Percentiles rank a stretch among this genome's conserved stretches.
Evolutionary conservation across 2,888 invertebrate species (phyloP).

Genomic region (Ectemnius cavifrons): DNA sequence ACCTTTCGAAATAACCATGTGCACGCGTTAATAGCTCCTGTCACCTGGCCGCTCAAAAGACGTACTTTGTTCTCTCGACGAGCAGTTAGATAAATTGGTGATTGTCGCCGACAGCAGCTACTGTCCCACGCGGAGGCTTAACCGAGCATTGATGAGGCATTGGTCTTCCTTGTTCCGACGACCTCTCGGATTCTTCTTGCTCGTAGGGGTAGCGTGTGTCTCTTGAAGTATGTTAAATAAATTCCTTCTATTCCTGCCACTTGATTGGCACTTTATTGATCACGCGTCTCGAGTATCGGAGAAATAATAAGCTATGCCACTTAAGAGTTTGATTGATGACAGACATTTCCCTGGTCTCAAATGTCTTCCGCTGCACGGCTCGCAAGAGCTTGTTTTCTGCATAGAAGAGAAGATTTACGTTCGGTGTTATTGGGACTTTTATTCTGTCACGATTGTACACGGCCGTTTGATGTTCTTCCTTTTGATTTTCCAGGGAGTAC

Average conservation of each 20-base stretch:
- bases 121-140: slow-evolving; percentile 30
- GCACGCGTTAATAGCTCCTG: slow-evolving; percentile 34
- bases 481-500: slow-evolving; percentile 83
- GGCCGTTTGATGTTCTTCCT: slow-evolving; percentile 1
- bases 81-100: slow-evolving; percentile 38
- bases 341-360: too few relatives aligned
- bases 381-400: too few relatives aligned
- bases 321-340: too few relatives aligned
- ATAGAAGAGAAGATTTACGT: not conserved
- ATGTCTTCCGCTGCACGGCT: too few relatives aligned
- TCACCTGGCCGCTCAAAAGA: slow-evolving; percentile 43
- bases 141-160: slow-evolving; percentile 43
- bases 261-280: too few relatives aligned
- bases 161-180: slow-evolving; percentile 5
- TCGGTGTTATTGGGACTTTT: not conserved
- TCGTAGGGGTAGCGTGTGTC: too few relatives aligned
- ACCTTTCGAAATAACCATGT: slow-evolving; percentile 11
- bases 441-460: not conserved
- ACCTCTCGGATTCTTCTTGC: too few relatives aligned
- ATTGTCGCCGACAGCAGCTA: slow-evolving; percentile 30
- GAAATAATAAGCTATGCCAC: too few relatives aligned
- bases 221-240: too few relatives aligned
- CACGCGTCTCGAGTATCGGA: too few relatives aligned
- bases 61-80: not conserved
- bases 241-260: too few relatives aligned